Base-by-base conservation (phyloP, 2,888 invertebrate species). In the Dasysyrphus tricinctus region DNA sequence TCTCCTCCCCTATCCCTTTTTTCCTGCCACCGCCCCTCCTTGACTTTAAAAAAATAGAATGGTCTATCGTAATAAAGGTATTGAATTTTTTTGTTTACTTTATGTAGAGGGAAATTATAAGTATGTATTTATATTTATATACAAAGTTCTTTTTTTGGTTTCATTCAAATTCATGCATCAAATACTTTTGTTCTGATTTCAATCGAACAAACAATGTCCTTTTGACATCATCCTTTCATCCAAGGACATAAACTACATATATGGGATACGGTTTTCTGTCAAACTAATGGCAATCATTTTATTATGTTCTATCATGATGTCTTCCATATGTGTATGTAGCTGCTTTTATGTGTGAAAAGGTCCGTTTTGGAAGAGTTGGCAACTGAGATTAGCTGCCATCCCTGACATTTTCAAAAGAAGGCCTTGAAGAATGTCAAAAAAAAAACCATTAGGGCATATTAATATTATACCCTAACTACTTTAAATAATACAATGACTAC, bases 161-260 rank as follows among this genome's bases (percentile, higher is more conserved):
- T 32, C 54, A 0, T 57, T 37, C 34, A 12, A 19, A 39, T 39
- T 24, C 59, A 54, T 29, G 51, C 56, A 65, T 75, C 44, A 19
- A 56, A 75, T 63, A 56, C 54, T 44, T 67, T 59, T 57, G 67
- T 54, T n/a, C 56, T 37, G 57, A 57, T 57, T 67, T 77, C 59
- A 77, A 69, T 69, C 59, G 77, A 59, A 59, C 69, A 76, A 77
- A 59, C 39, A 51, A 42, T 69, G 19, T 69, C 29, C 59, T 61
- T 76, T 76, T 69, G 59, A 61, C 59, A 69, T 69, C 57, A 59
- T 59, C 19, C 57, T 57, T 76, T 67, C 19, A 9, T 9, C 34
- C 42, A 72, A 59, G 72, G 57, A 49, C 49, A 49, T 49, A 19
- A 7, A 67, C 24, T 24, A 67, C 11, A 67, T 49, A 67, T 16